phyloP scores from a whole-genome alignment of 2,797 vertebrate species.

The Acanthurus leucopareius region DNA sequence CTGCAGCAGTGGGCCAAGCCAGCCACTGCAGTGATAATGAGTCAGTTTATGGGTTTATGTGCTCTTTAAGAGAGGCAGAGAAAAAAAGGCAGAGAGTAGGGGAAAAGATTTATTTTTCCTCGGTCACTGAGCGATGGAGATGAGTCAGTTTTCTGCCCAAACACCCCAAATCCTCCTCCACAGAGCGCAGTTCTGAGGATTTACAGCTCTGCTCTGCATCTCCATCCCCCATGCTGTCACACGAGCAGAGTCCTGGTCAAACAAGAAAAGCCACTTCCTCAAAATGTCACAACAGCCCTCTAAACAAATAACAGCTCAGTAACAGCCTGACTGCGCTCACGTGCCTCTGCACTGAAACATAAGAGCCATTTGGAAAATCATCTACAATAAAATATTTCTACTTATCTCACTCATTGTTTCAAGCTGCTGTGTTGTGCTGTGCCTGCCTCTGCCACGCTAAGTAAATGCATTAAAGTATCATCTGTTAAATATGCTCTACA shows the following conservation, averaged over 20 bases:
- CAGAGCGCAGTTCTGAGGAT: conserved; percentile 56
- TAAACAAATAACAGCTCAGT: conserved; percentile 68
- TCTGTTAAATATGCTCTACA: conserved; percentile 16
- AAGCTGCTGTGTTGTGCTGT: conserved; percentile 1
- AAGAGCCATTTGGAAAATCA: conserved; percentile 27
- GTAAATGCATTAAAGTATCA: conserved; percentile 10
- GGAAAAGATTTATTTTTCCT: conserved; percentile 51
- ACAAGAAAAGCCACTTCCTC: conserved; percentile 79
- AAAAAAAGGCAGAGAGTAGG: conserved; percentile 8
- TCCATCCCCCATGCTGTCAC: conserved; percentile 57
- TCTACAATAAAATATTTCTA: conserved; percentile 33
- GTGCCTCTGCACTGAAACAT: conserved; percentile 26
- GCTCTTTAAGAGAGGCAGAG: conserved; percentile 47
- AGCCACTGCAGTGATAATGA: conserved; percentile 52
- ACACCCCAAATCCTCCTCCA: conserved; percentile 73
- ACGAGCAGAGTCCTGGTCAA: conserved; percentile 61
- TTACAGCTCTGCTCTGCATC: conserved; percentile 65
- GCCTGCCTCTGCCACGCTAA: background rate
- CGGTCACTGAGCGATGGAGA: conserved; percentile 59
- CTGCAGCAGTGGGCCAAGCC: conserved; percentile 35
- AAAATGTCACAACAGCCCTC: conserved; percentile 75
- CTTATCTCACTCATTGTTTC: conserved; percentile 12
- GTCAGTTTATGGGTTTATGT: conserved; percentile 45
- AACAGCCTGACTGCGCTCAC: conserved; percentile 32
- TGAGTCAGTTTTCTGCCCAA: conserved; percentile 73